Evolutionary conservation across 2,113 vertebrate species (phyloP).

Genomic region (Coracopsis vasa): DNA sequence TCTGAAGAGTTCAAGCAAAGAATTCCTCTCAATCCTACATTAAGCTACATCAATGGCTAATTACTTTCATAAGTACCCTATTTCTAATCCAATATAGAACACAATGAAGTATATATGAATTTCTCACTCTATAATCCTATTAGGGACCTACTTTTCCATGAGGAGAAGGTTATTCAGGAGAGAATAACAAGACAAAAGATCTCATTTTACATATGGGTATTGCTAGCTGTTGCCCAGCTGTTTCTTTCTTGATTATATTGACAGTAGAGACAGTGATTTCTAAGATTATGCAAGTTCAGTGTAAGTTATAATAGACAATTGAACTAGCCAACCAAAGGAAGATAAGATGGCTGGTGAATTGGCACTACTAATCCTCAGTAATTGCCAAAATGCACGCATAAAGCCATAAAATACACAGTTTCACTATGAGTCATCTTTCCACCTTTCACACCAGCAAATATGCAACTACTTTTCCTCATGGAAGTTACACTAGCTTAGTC

Average conservation of each 20-base stretch:
- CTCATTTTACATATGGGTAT: neutral
- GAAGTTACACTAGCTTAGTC: neutral
- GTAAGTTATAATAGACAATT: neutral
- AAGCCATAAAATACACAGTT: neutral
- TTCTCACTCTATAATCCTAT: neutral
- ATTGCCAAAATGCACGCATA: neutral
- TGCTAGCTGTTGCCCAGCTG: neutral
- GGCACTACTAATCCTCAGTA: neutral
- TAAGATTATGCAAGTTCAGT: neutral
- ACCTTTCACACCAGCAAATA: neutral
- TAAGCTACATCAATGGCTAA: slow-evolving; percentile 15
- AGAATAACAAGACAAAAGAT: neutral
- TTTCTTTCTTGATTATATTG: neutral
- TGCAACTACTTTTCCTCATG: neutral
- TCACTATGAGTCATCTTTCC: neutral
- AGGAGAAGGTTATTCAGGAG: neutral
- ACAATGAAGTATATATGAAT: neutral
- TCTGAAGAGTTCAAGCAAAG: slow-evolving; percentile 28
- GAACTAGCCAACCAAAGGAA: neutral
- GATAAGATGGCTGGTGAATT: neutral
- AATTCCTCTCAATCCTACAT: neutral
- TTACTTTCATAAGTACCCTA: slow-evolving; percentile 17
- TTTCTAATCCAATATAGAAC: slow-evolving; percentile 12
- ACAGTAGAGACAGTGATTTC: neutral
- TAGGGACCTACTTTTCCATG: neutral